Evolutionary conservation across 2,888 invertebrate species (phyloP).

Genomic region (Rhopalosiphum nymphaeae): DNA sequence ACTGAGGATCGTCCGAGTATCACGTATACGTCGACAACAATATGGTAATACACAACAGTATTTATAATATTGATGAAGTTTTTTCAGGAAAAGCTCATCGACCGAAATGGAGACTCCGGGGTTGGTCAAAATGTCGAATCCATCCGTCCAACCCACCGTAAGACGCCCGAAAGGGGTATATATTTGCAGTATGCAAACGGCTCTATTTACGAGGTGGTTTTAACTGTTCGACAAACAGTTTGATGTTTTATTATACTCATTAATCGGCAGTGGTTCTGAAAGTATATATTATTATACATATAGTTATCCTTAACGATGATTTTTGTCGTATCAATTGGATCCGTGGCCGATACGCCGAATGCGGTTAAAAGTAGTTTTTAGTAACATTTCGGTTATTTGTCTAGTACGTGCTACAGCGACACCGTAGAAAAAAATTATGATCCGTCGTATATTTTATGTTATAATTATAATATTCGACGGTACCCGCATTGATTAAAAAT

Average conservation of each 20-base stretch:
- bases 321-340: background rate
- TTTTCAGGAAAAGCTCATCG: background rate
- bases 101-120: background rate
- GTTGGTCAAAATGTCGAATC: background rate
- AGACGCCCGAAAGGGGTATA: background rate
- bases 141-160: accelerated
- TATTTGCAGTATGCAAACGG: background rate
- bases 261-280: background rate
- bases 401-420: background rate
- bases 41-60: too few relatives aligned
- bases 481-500: background rate
- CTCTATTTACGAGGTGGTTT: background rate
- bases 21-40: background rate
- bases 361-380: background rate
- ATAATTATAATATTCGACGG: background rate
- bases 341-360: background rate
- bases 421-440: background rate
- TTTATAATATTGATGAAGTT: background rate
- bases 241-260: background rate
- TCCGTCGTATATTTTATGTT: background rate
- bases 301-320: background rate
- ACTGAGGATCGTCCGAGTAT: background rate
- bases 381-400: background rate
- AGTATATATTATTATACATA: background rate
- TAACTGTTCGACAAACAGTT: background rate